These are phyloP conservation scores for Ptychodera flava DNA, from an alignment of 35 echinoderm and acorn worm genomes.

Conservation along the genomic window DNA sequence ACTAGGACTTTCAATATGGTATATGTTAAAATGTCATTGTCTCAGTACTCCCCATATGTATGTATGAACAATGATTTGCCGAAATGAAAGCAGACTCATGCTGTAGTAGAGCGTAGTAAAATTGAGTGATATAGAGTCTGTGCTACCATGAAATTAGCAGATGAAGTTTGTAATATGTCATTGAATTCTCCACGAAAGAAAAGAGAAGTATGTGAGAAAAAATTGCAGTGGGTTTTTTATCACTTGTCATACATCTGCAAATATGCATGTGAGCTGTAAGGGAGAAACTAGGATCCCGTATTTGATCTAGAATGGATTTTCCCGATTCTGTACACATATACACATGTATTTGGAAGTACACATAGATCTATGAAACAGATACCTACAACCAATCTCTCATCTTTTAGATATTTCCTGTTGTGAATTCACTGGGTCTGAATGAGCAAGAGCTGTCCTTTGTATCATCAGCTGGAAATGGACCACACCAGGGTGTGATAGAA, in stretches of 20 bases:
- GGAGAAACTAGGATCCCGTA: too few species aligned
- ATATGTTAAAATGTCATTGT: not conserved
- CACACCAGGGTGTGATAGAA: conserved; percentile 33
- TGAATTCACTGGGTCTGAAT: conserved; percentile 88
- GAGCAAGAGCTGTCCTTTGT: conserved; percentile 86
- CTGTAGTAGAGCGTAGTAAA: not conserved
- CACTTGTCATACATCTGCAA: too few species aligned
- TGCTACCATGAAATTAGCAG: too few species aligned
- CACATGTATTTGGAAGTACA: too few species aligned
- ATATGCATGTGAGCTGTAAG: too few species aligned
- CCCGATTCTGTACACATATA: too few species aligned
- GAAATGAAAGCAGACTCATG: not conserved
- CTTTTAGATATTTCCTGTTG: conserved; percentile 63
- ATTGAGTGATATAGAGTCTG: not conserved
- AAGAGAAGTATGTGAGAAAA: not conserved
- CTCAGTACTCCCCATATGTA: not conserved
- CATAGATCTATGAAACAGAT: too few species aligned
- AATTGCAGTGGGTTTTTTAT: too few species aligned
- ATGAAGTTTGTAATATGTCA: too few species aligned
- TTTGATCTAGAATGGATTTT: too few species aligned
- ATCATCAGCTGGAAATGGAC: conserved; percentile 44
- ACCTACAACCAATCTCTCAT: too few species aligned
- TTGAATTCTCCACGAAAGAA: too few species aligned
- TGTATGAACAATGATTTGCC: not conserved
- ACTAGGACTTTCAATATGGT: not conserved